Evolutionary conservation across 2,888 invertebrate genomes (phyloP).

Genomic region (Rotaria macrura): DNA sequence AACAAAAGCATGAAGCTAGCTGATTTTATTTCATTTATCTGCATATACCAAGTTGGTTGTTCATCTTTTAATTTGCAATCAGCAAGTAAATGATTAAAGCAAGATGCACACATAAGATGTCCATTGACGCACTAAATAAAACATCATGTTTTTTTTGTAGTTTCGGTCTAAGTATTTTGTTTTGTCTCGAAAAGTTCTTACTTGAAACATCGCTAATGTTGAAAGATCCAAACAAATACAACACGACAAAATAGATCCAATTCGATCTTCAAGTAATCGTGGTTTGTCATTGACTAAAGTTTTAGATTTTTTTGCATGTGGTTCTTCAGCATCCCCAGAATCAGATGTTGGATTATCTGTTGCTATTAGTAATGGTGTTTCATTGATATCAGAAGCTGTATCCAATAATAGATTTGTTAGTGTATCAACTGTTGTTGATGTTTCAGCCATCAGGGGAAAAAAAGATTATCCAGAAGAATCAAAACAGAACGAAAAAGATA

Average conservation of each 20-base stretch:
- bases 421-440: neutral
- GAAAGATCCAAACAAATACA: conserved; percentile 90
- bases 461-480: neutral
- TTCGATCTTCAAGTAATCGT: conserved; percentile 64
- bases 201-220: conserved; percentile 80
- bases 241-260: conserved; percentile 86
- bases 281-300: neutral
- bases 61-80: conserved; percentile 84
- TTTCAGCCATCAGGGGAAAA: neutral
- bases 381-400: neutral
- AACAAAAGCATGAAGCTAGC: neutral
- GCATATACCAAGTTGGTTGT: conserved; percentile 61
- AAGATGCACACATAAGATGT: conserved; percentile 90
- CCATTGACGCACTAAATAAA: conserved; percentile 79
- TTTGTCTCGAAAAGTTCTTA: conserved; percentile 55
- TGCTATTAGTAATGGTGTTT: neutral
- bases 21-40: no score
- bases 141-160: conserved; percentile 17
- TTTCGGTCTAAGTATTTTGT: no score
- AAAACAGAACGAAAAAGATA: neutral
- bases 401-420: neutral
- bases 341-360: neutral
- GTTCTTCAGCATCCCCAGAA: neutral
- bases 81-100: conserved; percentile 85
- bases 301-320: neutral